Percentiles rank a stretch among this genome's conserved stretches.
phyloP scores from a whole-genome alignment of 1,140 invertebrate genomes.

The Neocloeon triangulifer region DNA sequence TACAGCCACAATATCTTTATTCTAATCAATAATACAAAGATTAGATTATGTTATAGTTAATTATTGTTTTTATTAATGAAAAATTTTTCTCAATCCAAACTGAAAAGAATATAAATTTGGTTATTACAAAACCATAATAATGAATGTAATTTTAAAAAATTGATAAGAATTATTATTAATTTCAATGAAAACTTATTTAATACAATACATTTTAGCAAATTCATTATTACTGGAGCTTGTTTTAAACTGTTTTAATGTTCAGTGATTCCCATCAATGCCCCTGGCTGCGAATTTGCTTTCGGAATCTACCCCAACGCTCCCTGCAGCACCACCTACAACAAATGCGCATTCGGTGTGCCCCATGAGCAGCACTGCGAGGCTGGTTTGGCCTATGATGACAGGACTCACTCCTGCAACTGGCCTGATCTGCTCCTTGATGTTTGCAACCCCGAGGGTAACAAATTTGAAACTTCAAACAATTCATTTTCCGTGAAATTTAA shows the following conservation, averaged over 20 bases:
- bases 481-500: too few species aligned
- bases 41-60: too few species aligned
- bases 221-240: neutral
- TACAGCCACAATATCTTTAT: too few species aligned
- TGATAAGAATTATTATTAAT: too few species aligned
- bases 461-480: neutral
- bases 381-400: slow-evolving; percentile 69
- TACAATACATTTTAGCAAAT: too few species aligned
- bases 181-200: too few species aligned
- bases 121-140: too few species aligned
- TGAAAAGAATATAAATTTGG: too few species aligned
- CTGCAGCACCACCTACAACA: slow-evolving; percentile 67
- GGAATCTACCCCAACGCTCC: slow-evolving; percentile 57
- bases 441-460: slow-evolving; percentile 64
- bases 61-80: too few species aligned
- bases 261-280: slow-evolving; percentile 54
- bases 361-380: slow-evolving; percentile 57
- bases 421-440: slow-evolving; percentile 60
- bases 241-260: slow-evolving; percentile 11
- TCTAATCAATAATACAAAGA: too few species aligned
- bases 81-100: too few species aligned
- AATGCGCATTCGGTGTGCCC: slow-evolving; percentile 62
- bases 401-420: slow-evolving; percentile 79
- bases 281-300: slow-evolving; percentile 71
- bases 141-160: too few species aligned